These are phyloP conservation scores for Oikopleura dioica DNA, from an alignment of 23 tunicate genomes.

Conservation along the genomic window DNA sequence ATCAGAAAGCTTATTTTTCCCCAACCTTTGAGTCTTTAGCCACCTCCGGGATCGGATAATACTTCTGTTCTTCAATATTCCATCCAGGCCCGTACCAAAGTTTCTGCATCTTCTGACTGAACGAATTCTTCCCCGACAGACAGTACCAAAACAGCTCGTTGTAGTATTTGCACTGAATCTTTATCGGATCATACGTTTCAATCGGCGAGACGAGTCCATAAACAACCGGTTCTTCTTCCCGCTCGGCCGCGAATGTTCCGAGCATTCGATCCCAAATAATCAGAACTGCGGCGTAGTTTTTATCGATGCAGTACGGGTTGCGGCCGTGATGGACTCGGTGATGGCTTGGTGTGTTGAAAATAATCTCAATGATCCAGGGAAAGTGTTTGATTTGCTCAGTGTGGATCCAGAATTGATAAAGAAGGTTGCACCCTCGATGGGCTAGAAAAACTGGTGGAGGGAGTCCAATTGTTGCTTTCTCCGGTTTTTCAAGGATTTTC, in stretches of 20 bases:
- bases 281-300: slow-evolving; percentile 65
- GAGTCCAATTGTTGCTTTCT: slow-evolving; percentile 28
- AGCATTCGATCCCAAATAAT: slow-evolving; percentile 95
- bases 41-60: background rate
- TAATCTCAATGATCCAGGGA: slow-evolving; percentile 51
- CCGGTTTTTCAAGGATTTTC: no score
- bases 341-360: slow-evolving; percentile 88
- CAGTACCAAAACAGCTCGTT: background rate
- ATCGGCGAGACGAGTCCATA: slow-evolving; percentile 65
- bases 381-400: slow-evolving; percentile 26
- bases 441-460: background rate
- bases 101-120: background rate
- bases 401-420: slow-evolving; percentile 96
- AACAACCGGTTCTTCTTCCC: slow-evolving; percentile 43
- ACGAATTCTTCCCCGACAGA: background rate
- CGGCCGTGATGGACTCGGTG: slow-evolving; percentile 96
- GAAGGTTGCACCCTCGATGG: slow-evolving; percentile 23
- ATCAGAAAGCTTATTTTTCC: no score
- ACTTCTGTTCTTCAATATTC: background rate
- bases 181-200: slow-evolving; percentile 47
- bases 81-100: background rate
- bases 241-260: slow-evolving; percentile 77
- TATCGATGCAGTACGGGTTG: slow-evolving; percentile 89
- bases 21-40: background rate
- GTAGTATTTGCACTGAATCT: slow-evolving; percentile 18